phyloP scores from a whole-genome alignment of 1,140 invertebrate genomes.

The Venustaconcha ellipsiformis region DNA sequence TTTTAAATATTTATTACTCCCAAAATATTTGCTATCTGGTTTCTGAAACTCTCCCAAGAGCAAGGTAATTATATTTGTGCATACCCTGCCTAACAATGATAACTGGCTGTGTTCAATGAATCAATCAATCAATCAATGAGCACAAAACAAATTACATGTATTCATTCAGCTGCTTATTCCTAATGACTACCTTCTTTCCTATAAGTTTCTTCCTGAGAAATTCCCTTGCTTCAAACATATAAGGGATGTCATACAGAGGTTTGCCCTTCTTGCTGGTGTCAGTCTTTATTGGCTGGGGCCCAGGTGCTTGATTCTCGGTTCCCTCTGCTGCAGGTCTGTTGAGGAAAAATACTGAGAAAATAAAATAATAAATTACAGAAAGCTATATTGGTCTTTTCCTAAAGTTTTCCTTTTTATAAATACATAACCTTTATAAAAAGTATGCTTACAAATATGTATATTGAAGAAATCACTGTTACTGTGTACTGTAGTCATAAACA shows the following conservation, averaged over 20 bases:
- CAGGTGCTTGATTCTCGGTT: slow-evolving; percentile 25
- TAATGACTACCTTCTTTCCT: slow-evolving; percentile 83
- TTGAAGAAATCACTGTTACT: no score
- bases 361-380: no score
- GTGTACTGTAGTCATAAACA: no score
- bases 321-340: slow-evolving; percentile 28
- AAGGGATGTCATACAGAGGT: slow-evolving; percentile 96
- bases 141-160: neutral
- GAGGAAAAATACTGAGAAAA: neutral
- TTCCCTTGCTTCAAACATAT: slow-evolving; percentile 98
- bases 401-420: no score
- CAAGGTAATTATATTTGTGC: neutral
- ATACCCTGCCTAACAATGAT: neutral
- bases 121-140: neutral
- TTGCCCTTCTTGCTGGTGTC: slow-evolving; percentile 65
- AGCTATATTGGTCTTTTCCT: no score
- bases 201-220: slow-evolving; percentile 96
- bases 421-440: no score
- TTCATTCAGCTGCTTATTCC: neutral
- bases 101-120: neutral
- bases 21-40: no score
- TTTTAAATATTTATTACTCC: no score
- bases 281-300: neutral
- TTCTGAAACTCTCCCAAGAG: neutral
- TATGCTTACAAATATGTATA: no score